Evolutionary conservation across 2,888 invertebrate genomes (phyloP).

Genomic region (Ecliptopera silaceata): DNA sequence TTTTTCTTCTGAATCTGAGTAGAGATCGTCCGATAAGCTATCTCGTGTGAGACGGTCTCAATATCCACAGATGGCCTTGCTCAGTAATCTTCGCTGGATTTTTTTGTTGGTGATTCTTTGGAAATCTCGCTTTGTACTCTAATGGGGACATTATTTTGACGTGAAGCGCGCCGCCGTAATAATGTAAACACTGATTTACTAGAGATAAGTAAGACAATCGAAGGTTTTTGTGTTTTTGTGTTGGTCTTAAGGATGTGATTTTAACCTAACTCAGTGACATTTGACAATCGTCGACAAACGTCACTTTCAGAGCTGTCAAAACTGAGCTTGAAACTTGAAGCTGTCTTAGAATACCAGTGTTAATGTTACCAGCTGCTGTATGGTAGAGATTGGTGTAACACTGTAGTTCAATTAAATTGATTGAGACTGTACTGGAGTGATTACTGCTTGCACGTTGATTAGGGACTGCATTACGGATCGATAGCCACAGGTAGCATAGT

Average conservation of each 20-base stretch:
- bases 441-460: constrained; percentile 28
- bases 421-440: constrained; percentile 17
- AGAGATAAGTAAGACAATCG: constrained; percentile 79
- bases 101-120: constrained; percentile 78
- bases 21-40: constrained; percentile 78
- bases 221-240: constrained; percentile 59
- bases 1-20: constrained; percentile 80
- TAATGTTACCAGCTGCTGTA: constrained; percentile 6
- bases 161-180: constrained; percentile 71
- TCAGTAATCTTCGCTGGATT: constrained; percentile 74
- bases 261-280: too few species aligned
- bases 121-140: constrained; percentile 75
- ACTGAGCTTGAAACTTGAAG: neutral
- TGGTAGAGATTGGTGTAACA: constrained; percentile 13
- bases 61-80: constrained; percentile 82
- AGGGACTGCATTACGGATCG: constrained; percentile 24
- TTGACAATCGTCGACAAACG: too few species aligned
- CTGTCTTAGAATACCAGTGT: neutral
- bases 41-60: constrained; percentile 81
- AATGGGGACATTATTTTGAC: constrained; percentile 83
- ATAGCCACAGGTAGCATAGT: neutral
- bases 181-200: constrained; percentile 81
- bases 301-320: neutral
- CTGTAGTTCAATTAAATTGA: constrained; percentile 30
- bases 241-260: constrained; percentile 40